phyloP scores from a whole-genome alignment of 1,140 invertebrate species.

The Polypedilum vanderplanki region DNA sequence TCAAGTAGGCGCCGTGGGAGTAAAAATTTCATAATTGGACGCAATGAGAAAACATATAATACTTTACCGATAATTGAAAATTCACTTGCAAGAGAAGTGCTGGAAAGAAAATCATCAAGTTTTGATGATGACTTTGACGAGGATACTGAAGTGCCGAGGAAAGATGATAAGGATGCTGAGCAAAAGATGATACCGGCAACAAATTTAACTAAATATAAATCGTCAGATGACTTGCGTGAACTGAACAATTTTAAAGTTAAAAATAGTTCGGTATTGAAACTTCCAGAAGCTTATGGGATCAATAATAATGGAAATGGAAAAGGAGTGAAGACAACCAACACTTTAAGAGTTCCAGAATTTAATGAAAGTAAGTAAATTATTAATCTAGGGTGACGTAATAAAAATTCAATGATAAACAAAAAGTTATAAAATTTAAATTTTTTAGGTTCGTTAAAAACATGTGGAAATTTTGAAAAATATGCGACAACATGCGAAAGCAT shows the following conservation, averaged over 20 bases:
- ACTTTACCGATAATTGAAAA: slow-evolving; percentile 7
- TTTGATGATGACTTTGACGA: slow-evolving; percentile 9
- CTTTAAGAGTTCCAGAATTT: slow-evolving; percentile 7
- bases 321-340: neutral
- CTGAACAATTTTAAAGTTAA: neutral
- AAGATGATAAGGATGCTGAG: neutral
- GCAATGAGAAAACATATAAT: neutral
- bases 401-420: too few species aligned
- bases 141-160: neutral
- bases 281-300: neutral
- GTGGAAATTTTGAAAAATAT: too few species aligned
- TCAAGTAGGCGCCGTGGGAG: neutral
- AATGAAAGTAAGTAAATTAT: neutral
- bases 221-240: neutral
- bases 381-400: too few species aligned
- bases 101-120: neutral
- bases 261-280: slow-evolving; percentile 4
- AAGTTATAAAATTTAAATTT: too few species aligned
- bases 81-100: neutral
- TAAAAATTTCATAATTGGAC: neutral
- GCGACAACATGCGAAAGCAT: too few species aligned
- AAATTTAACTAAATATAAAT: slow-evolving; percentile 22
- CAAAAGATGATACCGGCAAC: neutral
- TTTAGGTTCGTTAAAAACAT: too few species aligned
- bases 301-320: neutral